These are phyloP conservation scores for Psylliodes chrysocephalus DNA, from an alignment of 2,888 invertebrate genomes.

Conservation along the genomic window DNA sequence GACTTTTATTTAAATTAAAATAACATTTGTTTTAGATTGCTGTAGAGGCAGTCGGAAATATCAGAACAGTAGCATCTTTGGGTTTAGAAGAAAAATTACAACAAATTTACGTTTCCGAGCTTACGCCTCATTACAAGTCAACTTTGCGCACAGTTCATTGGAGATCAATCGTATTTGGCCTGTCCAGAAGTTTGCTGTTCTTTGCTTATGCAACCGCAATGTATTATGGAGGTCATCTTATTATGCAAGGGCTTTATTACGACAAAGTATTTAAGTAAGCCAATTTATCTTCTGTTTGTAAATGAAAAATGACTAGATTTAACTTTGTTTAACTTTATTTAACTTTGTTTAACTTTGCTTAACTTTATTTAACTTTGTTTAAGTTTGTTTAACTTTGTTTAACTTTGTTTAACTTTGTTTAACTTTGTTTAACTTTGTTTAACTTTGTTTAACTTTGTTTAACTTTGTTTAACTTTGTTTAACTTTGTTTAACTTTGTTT, in stretches of 20 bases:
- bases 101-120: slow-evolving; percentile 69
- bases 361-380: too few relatives aligned
- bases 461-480: too few relatives aligned
- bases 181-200: slow-evolving; percentile 78
- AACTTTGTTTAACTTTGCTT: too few relatives aligned
- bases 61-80: slow-evolving; percentile 80
- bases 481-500: too few relatives aligned
- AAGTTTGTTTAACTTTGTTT: too few relatives aligned
- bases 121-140: slow-evolving; percentile 70
- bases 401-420: too few relatives aligned
- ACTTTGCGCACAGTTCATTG: slow-evolving; percentile 72
- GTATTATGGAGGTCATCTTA: slow-evolving; percentile 78
- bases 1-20: too few relatives aligned
- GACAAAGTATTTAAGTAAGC: slow-evolving; percentile 77
- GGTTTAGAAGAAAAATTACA: slow-evolving; percentile 78
- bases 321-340: too few relatives aligned
- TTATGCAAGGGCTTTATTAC: slow-evolving; percentile 70
- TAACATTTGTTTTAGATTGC: slow-evolving; percentile 74
- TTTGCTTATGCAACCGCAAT: slow-evolving; percentile 78
- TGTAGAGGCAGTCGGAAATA: slow-evolving; percentile 81
- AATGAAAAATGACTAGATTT: too few relatives aligned
- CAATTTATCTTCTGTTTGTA: too few relatives aligned
- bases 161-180: slow-evolving; percentile 75
- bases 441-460: too few relatives aligned
- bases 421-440: too few relatives aligned